Evolutionary conservation across 2,888 invertebrate species (phyloP), one percentile per base, ranked within the genome.

Genomic region (Drosophila anomelani): DNA sequence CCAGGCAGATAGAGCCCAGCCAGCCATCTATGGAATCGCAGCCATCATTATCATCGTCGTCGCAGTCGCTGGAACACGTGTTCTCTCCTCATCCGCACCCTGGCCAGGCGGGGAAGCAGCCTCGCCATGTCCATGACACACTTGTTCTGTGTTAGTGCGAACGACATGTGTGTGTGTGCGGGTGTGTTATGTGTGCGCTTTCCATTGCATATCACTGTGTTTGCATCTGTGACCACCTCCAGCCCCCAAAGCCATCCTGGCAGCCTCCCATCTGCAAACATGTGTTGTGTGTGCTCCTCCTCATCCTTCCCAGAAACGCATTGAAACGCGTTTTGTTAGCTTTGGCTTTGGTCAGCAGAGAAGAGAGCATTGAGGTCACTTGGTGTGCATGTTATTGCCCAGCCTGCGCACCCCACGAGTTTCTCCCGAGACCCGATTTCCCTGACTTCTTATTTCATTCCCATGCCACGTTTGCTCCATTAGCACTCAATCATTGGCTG

Each of bases 181-280:
- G 80, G 71, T 53, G 32, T 53, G 17, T n/a, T 53, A 13, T 53
- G 13, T 20, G 20, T 80, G 71, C 77, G 69, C 73, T 67, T 80
- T 82, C 75, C 75, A 77, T 74, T 83, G 81, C 87, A 87, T 87
- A 85, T 85, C 84, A 79, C 87, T 72, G 77, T 85, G 85, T 85
- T 85, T 84, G 85, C 81, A 84, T 84, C 82, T 82, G 82, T 64
- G 77, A 74, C 67, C 81, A 55, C 59, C 29, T 36, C 23, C 51
- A 34, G 34, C 55, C 73, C 41, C 62, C 41, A 13, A 64, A 57
- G 56, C 71, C 62, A 26, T 9, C 26, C 32, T 12, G 1, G 46
- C 36, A 20, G 12, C 56, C 55, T 20, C 61, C 60, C 69, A 36
- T 78, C 61, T 56, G 76, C 73, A 83, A 83, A 86, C 78, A 84